Evolutionary conservation across 2,888 invertebrate genomes (phyloP).

Genomic region (Allacma fusca): DNA sequence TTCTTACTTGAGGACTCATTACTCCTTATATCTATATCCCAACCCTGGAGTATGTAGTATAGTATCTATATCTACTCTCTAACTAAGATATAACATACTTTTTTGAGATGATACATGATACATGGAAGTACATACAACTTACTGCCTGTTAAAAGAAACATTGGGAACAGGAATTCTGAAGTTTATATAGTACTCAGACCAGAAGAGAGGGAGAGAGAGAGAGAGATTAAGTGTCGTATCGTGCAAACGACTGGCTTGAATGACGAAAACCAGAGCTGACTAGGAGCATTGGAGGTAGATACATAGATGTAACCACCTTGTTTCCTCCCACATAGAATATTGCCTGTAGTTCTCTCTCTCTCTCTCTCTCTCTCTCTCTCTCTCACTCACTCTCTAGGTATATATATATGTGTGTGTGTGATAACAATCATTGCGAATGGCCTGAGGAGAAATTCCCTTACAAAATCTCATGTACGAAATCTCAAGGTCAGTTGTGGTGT

Average conservation of each 20-base stretch:
- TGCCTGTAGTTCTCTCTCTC: conserved; percentile 32
- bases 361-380: too few species aligned
- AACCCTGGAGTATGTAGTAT: too few species aligned
- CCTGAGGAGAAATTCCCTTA: conserved; percentile 43
- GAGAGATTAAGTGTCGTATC: conserved; percentile 27
- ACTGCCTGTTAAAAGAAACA: too few species aligned
- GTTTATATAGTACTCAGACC: too few species aligned
- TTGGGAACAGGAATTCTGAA: too few species aligned
- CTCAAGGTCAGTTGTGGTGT: conserved; percentile 54
- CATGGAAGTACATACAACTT: too few species aligned
- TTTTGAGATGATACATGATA: too few species aligned
- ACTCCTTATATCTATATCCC: too few species aligned
- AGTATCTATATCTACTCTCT: too few species aligned
- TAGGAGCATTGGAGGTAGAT: conserved; percentile 8
- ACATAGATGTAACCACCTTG: conserved; percentile 42
- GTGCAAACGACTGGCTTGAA: conserved; percentile 38
- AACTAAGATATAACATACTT: too few species aligned
- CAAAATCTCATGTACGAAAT: conserved; percentile 54
- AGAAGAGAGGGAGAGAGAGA: background rate
- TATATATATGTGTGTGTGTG: conserved; percentile 19
- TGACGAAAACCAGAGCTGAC: conserved; percentile 38
- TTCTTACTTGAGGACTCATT: too few species aligned
- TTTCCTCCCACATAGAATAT: conserved; percentile 44
- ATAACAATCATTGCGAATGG: conserved; percentile 32
- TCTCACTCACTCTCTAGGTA: too few species aligned